These are phyloP conservation scores for Drosophila yakuba DNA, from an alignment of 1,140 invertebrate species.

Conservation along the genomic window DNA sequence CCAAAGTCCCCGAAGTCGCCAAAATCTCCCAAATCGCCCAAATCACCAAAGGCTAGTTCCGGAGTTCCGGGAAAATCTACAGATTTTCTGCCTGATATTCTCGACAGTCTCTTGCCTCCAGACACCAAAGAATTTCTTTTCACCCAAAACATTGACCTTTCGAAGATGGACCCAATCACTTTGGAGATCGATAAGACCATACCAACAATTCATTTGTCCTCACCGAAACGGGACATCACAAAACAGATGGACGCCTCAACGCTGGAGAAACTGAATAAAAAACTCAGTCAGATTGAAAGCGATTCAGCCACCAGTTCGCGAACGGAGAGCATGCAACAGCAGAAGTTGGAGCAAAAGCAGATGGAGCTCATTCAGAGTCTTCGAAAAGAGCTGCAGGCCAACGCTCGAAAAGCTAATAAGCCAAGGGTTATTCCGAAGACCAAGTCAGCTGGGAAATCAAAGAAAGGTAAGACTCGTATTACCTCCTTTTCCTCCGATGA, in stretches of 20 bases:
- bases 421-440: constrained; percentile 81
- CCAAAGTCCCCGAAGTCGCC: constrained; percentile 87
- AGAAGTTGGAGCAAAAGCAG: constrained; percentile 86
- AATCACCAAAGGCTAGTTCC: constrained; percentile 59
- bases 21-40: constrained; percentile 86
- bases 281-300: constrained; percentile 89
- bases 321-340: constrained; percentile 88
- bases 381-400: constrained; percentile 79
- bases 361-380: constrained; percentile 84
- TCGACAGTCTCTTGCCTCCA: constrained; percentile 78
- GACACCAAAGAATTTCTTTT: constrained; percentile 87
- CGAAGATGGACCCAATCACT: constrained; percentile 89
- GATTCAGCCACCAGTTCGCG: constrained; percentile 89
- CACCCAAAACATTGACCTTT: constrained; percentile 89
- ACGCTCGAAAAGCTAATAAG: constrained; percentile 74
- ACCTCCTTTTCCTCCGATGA: constrained; percentile 90
- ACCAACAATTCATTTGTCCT: constrained; percentile 87
- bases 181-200: constrained; percentile 88
- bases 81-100: constrained; percentile 81
- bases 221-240: constrained; percentile 88
- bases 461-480: constrained; percentile 88
- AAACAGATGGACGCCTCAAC: constrained; percentile 88
- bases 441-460: constrained; percentile 74
- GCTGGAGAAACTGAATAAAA: constrained; percentile 89
- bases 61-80: constrained; percentile 21